These are phyloP conservation scores for Marmota monax DNA, from an alignment of 2,113 vertebrate species.

Conservation along the genomic window DNA sequence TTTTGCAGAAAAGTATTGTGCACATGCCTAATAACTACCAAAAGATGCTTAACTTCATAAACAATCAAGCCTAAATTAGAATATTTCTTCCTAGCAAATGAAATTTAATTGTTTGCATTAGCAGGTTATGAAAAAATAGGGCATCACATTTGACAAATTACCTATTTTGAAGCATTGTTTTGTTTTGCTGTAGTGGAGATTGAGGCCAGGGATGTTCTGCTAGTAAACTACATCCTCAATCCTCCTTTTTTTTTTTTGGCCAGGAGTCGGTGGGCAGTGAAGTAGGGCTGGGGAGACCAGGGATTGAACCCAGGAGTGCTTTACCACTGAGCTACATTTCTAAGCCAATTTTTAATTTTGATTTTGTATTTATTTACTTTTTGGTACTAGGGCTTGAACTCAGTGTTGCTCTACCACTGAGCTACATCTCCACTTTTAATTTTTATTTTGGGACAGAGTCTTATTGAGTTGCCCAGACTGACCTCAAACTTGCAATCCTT, in stretches of 20 bases:
- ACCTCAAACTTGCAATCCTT: neutral
- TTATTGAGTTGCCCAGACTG: neutral
- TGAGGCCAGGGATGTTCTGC: too few relatives aligned
- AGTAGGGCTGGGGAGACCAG: too few relatives aligned
- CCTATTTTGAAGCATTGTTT: neutral
- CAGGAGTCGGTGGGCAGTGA: too few relatives aligned
- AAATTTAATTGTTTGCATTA: neutral
- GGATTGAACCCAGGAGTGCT: too few relatives aligned
- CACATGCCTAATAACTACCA: neutral
- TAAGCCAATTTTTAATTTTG: too few relatives aligned
- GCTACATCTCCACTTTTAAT: neutral
- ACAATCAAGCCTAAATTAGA: neutral
- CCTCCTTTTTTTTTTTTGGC: too few relatives aligned
- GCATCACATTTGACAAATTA: neutral
- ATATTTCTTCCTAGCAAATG: neutral
- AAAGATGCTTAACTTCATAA: neutral
- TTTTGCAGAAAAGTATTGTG: neutral
- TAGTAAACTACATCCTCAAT: too few relatives aligned
- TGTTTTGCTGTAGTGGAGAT: too few relatives aligned
- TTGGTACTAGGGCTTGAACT: too few relatives aligned
- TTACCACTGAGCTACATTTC: too few relatives aligned
- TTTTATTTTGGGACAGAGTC: neutral
- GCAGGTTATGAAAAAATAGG: neutral
- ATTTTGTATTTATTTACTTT: too few relatives aligned
- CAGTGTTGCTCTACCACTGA: too few relatives aligned